Evolutionary conservation across 2,113 vertebrate species (phyloP).

Genomic region (Cinclus mexicanus): DNA sequence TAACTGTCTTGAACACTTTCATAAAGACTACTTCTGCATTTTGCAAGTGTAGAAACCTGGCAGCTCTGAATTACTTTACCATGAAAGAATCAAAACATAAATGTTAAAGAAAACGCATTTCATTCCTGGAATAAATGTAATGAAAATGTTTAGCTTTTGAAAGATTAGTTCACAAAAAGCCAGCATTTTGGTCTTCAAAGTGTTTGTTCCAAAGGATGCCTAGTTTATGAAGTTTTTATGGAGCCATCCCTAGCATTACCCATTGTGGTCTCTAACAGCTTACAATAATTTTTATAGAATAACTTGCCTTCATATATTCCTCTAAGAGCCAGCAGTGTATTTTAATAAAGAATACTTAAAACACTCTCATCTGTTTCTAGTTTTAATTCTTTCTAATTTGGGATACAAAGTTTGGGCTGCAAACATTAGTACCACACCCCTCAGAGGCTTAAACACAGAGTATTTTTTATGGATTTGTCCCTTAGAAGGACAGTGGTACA

Average conservation of each 20-base stretch:
- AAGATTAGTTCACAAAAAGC: background rate
- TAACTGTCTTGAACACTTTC: background rate
- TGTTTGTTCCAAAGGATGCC: background rate
- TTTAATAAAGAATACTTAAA: constrained; percentile 14
- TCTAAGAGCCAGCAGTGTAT: background rate
- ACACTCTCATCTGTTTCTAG: constrained; percentile 10
- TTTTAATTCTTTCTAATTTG: constrained; percentile 29
- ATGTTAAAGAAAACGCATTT: background rate
- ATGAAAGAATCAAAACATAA: background rate
- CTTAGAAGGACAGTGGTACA: background rate
- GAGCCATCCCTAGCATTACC: background rate
- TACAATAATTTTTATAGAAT: background rate
- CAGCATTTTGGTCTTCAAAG: background rate
- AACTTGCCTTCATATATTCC: background rate
- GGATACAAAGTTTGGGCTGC: background rate
- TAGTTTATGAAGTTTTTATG: background rate
- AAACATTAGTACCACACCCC: background rate
- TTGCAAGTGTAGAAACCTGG: background rate
- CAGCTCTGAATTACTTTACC: background rate
- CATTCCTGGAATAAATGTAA: background rate
- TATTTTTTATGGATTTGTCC: background rate
- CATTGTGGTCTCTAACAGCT: background rate
- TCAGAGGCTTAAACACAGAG: background rate
- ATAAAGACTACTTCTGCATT: background rate
- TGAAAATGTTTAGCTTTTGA: background rate